Percentiles rank a stretch among this genome's conserved stretches.
phyloP scores from a whole-genome alignment of 2,113 vertebrate genomes.

The Sceloporus tristichus region DNA sequence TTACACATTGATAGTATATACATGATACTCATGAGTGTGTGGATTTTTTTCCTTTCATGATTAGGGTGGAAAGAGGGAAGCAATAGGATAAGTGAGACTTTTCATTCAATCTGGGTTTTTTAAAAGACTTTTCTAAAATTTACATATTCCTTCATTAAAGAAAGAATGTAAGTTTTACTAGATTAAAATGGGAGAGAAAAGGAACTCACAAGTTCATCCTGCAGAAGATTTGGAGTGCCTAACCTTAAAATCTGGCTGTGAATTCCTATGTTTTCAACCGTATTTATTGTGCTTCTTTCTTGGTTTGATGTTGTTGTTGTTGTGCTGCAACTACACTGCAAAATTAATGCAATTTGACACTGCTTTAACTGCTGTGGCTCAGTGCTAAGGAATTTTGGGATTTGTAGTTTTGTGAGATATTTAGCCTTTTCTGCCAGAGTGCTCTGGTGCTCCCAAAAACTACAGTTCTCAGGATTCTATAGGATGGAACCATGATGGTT shows the following conservation, averaged over 20 bases:
- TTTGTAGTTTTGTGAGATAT: too few relatives aligned
- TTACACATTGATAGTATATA: slow-evolving; percentile 59
- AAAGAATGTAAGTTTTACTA: neutral
- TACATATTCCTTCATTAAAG: neutral
- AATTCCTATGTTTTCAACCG: too few relatives aligned
- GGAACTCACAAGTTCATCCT: neutral
- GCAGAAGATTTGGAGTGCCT: neutral
- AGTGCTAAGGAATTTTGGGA: too few relatives aligned
- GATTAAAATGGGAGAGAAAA: neutral
- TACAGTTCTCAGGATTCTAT: too few relatives aligned
- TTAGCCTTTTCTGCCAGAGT: too few relatives aligned
- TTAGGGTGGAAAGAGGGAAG: slow-evolving; percentile 24
- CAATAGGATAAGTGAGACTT: neutral
- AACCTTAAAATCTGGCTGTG: neutral
- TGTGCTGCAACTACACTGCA: too few relatives aligned
- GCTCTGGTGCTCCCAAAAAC: too few relatives aligned
- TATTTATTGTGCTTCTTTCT: too few relatives aligned
- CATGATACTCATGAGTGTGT: slow-evolving; percentile 45
- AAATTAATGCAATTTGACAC: too few relatives aligned
- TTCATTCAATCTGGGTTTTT: neutral
- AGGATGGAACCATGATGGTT: too few relatives aligned
- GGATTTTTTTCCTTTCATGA: slow-evolving; percentile 47
- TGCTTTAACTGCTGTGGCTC: too few relatives aligned
- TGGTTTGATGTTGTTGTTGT: too few relatives aligned
- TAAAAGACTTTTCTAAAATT: neutral